A percentile compares a stretch with the other conserved stretches of the same genome.
Evolutionary conservation across 53 echinoderm and acorn worm genomes (phyloP).

Genomic region (Mesocentrotus franciscanus): DNA sequence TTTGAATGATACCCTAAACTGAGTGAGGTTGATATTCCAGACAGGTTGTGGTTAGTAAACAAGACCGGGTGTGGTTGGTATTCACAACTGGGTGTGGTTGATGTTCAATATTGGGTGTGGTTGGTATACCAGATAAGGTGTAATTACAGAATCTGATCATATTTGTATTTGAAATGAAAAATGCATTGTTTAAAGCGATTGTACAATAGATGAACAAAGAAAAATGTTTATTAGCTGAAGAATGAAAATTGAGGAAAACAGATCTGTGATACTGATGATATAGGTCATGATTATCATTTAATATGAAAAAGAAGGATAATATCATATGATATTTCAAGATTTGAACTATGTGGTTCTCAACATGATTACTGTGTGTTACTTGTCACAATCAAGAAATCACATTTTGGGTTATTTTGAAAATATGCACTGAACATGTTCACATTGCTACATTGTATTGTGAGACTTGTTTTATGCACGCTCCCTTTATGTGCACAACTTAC

Average conservation of each 20-base stretch:
- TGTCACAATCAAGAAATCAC: not conserved
- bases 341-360: not conserved
- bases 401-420: not conserved
- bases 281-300: no score
- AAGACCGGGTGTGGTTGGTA: not conserved
- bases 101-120: not conserved
- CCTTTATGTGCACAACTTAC: not conserved
- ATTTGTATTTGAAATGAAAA: no score
- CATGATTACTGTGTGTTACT: not conserved
- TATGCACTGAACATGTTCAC: slow-evolving; percentile 4
- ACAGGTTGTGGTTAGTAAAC: not conserved
- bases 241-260: no score
- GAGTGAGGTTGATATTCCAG: not conserved
- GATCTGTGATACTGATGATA: no score
- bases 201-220: no score
- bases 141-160: no score
- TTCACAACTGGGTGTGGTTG: not conserved
- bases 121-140: not conserved
- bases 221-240: no score
- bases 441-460: slow-evolving; percentile 16
- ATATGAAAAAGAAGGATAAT: not conserved
- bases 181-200: no score
- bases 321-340: not conserved
- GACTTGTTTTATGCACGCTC: slow-evolving; percentile 21
- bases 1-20: not conserved